phyloP scores from a whole-genome alignment of 2,113 vertebrate genomes.

The Boulengeromyrus knoepffleri region DNA sequence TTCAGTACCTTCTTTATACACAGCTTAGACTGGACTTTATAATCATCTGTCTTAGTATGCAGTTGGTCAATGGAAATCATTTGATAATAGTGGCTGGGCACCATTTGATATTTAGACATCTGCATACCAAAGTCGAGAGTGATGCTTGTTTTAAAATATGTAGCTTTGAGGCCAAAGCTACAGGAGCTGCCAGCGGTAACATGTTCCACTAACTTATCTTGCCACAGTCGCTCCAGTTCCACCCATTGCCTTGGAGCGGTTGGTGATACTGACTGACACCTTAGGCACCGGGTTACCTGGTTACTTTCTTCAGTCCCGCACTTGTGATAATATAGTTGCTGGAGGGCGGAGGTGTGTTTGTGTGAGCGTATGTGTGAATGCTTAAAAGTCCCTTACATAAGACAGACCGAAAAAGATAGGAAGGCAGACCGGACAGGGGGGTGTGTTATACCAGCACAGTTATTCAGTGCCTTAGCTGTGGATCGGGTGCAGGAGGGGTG shows the following conservation, averaged over 20 bases:
- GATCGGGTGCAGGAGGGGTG: background rate
- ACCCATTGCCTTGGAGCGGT: background rate
- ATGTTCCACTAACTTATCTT: background rate
- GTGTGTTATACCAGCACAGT: background rate
- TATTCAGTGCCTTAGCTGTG: background rate
- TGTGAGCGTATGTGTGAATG: constrained; percentile 5
- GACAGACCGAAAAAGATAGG: background rate
- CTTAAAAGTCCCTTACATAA: constrained; percentile 7
- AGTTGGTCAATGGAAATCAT: constrained; percentile 1
- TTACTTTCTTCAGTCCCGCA: background rate
- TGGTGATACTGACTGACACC: background rate
- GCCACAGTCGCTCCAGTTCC: background rate
- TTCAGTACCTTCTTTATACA: background rate
- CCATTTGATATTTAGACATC: background rate
- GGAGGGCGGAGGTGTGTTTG: background rate
- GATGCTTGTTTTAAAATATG: background rate
- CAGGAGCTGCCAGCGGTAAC: background rate
- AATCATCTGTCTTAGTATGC: background rate
- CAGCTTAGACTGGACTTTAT: background rate
- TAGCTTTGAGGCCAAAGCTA: background rate
- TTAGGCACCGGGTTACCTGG: background rate
- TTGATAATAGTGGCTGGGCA: background rate
- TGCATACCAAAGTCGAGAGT: background rate
- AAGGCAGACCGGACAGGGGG: background rate
- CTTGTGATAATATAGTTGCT: background rate